phyloP scores from a whole-genome alignment of 2,888 invertebrate species.

The Zhengitettix transpicula region DNA sequence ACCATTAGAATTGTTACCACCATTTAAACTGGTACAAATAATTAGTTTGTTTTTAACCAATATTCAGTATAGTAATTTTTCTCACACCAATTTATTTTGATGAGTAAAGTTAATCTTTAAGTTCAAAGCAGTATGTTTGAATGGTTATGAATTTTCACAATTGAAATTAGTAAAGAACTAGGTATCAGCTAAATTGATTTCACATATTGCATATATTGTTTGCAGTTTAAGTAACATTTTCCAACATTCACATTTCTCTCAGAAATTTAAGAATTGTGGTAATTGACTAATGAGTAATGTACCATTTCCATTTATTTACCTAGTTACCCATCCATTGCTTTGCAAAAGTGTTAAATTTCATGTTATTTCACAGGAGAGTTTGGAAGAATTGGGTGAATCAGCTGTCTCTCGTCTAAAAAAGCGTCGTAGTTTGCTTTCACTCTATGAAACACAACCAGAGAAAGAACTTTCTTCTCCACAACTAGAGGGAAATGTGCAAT shows the following conservation, averaged over 20 bases:
- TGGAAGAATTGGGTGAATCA: conserved; percentile 17
- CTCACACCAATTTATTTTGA: too few species aligned
- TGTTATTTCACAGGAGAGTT: conserved; percentile 14
- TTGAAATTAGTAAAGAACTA: too few species aligned
- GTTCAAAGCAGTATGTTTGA: too few species aligned
- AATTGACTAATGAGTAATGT: not conserved
- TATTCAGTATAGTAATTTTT: too few species aligned
- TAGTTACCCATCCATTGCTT: not conserved
- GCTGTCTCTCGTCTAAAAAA: conserved; percentile 14
- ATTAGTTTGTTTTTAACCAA: too few species aligned
- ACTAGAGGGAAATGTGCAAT: not conserved
- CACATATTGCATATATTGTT: too few species aligned
- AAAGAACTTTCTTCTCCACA: conserved; percentile 4
- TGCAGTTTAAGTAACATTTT: not conserved
- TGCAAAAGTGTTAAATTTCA: not conserved
- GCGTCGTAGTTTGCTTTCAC: conserved; percentile 12
- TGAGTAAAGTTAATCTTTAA: too few species aligned
- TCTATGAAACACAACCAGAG: conserved; percentile 9
- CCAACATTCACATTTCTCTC: not conserved
- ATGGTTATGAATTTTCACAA: too few species aligned
- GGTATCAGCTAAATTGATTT: too few species aligned
- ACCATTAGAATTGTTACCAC: too few species aligned
- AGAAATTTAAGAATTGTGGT: not conserved
- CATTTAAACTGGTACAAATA: too few species aligned
- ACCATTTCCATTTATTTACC: not conserved